These are phyloP conservation scores for Blastomussa wellsi DNA, from an alignment of 92 coral and sea anemone species.

Conservation along the genomic window DNA sequence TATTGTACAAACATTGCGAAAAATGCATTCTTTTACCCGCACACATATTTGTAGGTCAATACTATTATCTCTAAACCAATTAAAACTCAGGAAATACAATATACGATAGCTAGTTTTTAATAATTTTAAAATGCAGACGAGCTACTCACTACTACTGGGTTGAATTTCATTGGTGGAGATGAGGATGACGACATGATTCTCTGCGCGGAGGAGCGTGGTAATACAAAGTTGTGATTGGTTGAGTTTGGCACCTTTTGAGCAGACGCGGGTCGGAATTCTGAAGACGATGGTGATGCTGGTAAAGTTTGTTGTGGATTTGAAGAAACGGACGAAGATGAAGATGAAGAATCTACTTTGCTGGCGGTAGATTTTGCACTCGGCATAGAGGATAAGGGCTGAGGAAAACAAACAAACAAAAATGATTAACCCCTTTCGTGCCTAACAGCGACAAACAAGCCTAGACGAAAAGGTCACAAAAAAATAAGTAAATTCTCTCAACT, in stretches of 20 bases:
- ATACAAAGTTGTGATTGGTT: constrained; percentile 33
- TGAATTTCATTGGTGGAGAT: constrained; percentile 95
- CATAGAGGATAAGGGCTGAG: constrained; percentile 90
- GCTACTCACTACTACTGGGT: constrained; percentile 79
- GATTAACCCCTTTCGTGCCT: neutral
- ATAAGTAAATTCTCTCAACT: neutral
- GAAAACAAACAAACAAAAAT: neutral
- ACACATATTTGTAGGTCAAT: no score
- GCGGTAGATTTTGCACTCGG: constrained; percentile 82
- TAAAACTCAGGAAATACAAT: no score
- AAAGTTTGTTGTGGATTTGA: constrained; percentile 50
- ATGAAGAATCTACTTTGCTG: constrained; percentile 53
- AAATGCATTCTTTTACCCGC: no score
- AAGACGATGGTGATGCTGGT: neutral
- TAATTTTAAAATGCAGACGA: neutral
- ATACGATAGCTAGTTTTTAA: no score
- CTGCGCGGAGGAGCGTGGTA: constrained; percentile 64
- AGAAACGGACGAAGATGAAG: constrained; percentile 41
- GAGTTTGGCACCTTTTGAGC: constrained; percentile 40
- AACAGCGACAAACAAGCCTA: neutral
- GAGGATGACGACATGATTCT: constrained; percentile 81
- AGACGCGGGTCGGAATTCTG: constrained; percentile 41
- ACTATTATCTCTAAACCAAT: no score
- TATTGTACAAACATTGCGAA: no score
- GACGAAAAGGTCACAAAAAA: neutral